Evolutionary conservation across 1,140 invertebrate species (phyloP), one percentile per base, ranked within the genome.

Genomic region (Leptopilina clavipes): DNA sequence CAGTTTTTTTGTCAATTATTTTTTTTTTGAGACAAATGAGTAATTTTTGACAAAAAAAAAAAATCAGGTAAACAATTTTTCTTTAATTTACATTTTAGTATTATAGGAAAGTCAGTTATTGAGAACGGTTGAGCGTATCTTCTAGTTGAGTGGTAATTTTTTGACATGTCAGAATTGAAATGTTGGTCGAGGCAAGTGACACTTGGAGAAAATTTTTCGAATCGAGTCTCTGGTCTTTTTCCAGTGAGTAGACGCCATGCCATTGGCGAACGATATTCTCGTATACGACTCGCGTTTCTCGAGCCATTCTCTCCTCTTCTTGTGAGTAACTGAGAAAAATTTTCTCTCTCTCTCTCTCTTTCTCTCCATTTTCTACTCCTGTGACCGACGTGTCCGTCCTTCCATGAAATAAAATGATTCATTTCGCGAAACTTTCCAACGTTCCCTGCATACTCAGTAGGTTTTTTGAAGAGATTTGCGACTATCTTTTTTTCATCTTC

Each of bases 351-450:
- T 54, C 56, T 73, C 72, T 40, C 37, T 40, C 37, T 40, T 75
- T 82, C 8, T 40, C 71, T 54, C 37, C 37, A 9, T 40, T 40
- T 76, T 82, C 73, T 54, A 70, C 18, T 48, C 59, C 82, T 86
- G 85, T 86, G 86, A 88, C 84, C 85, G 84, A 86, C 84, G 83
- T 82, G 83, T 88, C 76, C 84, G 80, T 81, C 79, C 84, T 83
- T 78, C 85, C 84, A 84, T 87, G 81, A 88, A 89, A 88, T 87
- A 84, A 88, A 88, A 88, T 87, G 86, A 87, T 88, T 88, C 84
- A 87, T 89, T 86, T 81, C 78, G 74, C 72, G 76, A 71, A 82
- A 78, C 78, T 84, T 77, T 70, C 78, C 78, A 83, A 83, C 85
- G 75, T 75, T 76, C 56, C 59, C 81, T 84, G 82, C 80, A 83